These are phyloP conservation scores for Liopterus haemorrhoidalis DNA, from an alignment of 2,888 invertebrate genomes.

Conservation along the genomic window DNA sequence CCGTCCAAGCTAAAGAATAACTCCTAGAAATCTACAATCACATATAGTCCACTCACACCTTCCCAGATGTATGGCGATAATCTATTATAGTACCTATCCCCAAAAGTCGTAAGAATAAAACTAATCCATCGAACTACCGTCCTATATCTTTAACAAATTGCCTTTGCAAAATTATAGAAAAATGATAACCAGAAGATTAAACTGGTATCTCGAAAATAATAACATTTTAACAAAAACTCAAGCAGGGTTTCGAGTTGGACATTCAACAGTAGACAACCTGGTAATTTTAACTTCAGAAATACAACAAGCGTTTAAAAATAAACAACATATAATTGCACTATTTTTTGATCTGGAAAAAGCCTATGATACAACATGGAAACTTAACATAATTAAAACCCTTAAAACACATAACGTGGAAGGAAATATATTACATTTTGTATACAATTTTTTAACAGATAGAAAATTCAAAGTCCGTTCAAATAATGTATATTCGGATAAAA, in stretches of 20 bases:
- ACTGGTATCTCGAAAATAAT: conserved; percentile 1
- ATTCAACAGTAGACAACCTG: conserved; percentile 1
- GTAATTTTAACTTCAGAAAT: conserved; percentile 2
- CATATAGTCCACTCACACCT: conserved; percentile 6
- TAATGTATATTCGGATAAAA: background rate
- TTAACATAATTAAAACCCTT: background rate
- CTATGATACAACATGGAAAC: conserved; percentile 1
- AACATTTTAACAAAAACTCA: background rate
- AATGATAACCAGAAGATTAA: conserved; percentile 7
- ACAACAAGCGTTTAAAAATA: conserved; percentile 1
- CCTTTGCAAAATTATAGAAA: background rate
- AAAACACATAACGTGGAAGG: background rate
- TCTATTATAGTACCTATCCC: conserved; percentile 2
- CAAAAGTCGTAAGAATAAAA: background rate
- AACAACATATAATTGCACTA: conserved; percentile 3
- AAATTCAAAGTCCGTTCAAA: conserved; percentile 2
- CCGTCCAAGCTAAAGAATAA: background rate
- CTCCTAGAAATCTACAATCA: conserved; percentile 6
- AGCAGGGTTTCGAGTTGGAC: background rate
- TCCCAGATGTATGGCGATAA: background rate
- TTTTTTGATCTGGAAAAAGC: conserved; percentile 8
- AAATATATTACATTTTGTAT: background rate
- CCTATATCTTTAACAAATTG: conserved; percentile 5
- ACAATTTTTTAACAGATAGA: background rate
- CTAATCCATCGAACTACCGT: conserved; percentile 3